Evolutionary conservation across 2,113 vertebrate species (phyloP), one percentile per base, ranked within the genome.

Genomic region (Bungarus multicinctus): DNA sequence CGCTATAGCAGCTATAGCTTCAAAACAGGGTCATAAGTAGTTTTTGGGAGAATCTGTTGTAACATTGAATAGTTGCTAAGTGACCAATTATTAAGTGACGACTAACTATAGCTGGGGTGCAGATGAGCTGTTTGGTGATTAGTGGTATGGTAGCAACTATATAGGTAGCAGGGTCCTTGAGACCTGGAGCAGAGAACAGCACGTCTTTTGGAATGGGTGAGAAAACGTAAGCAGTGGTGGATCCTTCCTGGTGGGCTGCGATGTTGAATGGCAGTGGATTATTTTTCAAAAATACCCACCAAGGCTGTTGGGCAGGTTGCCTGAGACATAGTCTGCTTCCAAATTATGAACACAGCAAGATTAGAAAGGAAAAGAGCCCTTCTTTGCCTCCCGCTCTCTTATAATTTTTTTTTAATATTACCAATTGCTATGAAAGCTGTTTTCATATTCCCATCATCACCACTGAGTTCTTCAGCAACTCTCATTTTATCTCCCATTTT

Each of bases 401-500:
- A 92, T 81, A 92, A 50, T 64, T 86, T 1, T 1, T 22, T 90
- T 58, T 60, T 57, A 74, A 64, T 89, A 95, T 90, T 50, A 92
- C 52, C 86, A 91, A 2, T 88, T 92, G 93, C 45, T 92, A 74
- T 3, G 94, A 93, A 94, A 9, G 27, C n/a, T 30, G 89, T 12
- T 74, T 91, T 74, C 47, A 88, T 90, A 87, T 90, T 93, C 8
- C 90, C 91, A 0, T 0, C 23, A 22, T 54, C 54, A 39, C 16
- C 91, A 43, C 18, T 47, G 90, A 92, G 2, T 88, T 93, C 10
- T 87, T 91, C 47, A 93, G 30, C 18, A 34, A 64, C 12, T 94
- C 57, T 95, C 89, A 95, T 93, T 90, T 93, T 93, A 6, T n/a
- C 3, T 1, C 0, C 25, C 27, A 11, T 23, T 96, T 89, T 89